Percentiles rank a stretch among this genome's conserved stretches.
Conservation (phyloP, 2,113 vertebrate species). For the Vireo altiloquus region DNA sequence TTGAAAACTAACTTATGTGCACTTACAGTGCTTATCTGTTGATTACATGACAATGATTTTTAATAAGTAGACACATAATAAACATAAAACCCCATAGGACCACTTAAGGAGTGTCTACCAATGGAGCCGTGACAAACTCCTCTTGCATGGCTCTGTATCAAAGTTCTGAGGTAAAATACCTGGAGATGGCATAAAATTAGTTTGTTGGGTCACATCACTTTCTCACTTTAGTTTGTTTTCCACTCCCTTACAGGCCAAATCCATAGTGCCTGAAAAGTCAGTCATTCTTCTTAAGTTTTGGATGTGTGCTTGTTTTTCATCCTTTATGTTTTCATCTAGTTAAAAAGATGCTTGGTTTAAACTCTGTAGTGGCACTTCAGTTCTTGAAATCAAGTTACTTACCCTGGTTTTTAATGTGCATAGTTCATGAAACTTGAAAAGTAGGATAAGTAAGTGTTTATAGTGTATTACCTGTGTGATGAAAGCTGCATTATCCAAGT, state of each 20-base stretch:
- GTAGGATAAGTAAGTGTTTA: neutral
- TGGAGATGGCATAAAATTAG: neutral
- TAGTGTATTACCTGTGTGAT: neutral
- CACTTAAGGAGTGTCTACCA: neutral
- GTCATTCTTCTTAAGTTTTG: neutral
- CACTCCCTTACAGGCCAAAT: neutral
- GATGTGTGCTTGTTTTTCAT: neutral
- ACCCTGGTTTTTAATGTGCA: neutral
- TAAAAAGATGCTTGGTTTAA: neutral
- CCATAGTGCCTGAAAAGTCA: neutral
- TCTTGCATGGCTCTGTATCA: too few relatives aligned
- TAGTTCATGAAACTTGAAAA: neutral
- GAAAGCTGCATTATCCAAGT: neutral
- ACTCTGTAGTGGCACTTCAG: neutral
- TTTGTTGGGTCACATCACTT: neutral
- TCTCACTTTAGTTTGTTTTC: neutral
- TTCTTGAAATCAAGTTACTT: neutral
- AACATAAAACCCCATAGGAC: neutral
- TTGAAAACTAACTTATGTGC: neutral
- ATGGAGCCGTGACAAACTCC: neutral
- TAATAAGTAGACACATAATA: neutral
- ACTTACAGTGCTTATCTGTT: neutral
- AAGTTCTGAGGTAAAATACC: neutral
- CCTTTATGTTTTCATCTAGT: neutral
- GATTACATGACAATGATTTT: neutral